phyloP scores from a whole-genome alignment of 2,113 vertebrate genomes.

The Cyanoramphus novaezelandiae region DNA sequence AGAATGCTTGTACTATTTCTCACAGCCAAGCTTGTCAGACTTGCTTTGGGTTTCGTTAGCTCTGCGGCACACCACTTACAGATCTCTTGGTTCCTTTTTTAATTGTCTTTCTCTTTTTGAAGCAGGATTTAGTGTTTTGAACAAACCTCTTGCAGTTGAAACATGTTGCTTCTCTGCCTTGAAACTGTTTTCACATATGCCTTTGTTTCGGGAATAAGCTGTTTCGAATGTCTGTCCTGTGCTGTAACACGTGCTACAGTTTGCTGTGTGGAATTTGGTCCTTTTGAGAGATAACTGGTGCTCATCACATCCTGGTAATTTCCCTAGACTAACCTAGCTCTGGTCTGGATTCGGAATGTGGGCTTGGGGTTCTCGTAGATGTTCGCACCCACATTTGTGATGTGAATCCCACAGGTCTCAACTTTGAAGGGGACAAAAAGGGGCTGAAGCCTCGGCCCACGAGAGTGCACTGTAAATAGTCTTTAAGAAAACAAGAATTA shows the following conservation, averaged over 20 bases:
- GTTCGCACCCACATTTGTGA: neutral
- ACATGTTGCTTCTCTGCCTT: slow-evolving; percentile 61
- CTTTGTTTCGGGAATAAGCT: slow-evolving; percentile 42
- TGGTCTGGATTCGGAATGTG: neutral
- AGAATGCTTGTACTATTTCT: neutral
- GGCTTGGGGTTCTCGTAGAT: neutral
- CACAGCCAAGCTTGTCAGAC: slow-evolving; percentile 5
- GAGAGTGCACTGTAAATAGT: slow-evolving; percentile 21
- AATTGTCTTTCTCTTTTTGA: neutral
- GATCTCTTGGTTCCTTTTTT: neutral
- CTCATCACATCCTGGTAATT: neutral
- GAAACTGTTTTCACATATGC: slow-evolving; percentile 57
- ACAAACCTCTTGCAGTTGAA: slow-evolving; percentile 41
- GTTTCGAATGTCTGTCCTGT: slow-evolving; percentile 35
- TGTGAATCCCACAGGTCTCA: neutral
- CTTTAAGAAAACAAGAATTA: neutral
- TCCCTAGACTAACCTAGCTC: neutral
- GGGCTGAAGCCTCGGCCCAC: neutral
- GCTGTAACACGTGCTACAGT: slow-evolving; percentile 10
- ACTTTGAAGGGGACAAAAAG: neutral
- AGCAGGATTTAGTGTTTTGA: slow-evolving; percentile 30
- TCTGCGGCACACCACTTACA: neutral
- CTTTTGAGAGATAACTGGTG: slow-evolving; percentile 18
- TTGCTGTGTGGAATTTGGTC: slow-evolving; percentile 31
- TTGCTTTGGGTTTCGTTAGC: neutral